These are phyloP conservation scores for Idaea biselata DNA, from an alignment of 2,888 invertebrate species.

Conservation along the genomic window DNA sequence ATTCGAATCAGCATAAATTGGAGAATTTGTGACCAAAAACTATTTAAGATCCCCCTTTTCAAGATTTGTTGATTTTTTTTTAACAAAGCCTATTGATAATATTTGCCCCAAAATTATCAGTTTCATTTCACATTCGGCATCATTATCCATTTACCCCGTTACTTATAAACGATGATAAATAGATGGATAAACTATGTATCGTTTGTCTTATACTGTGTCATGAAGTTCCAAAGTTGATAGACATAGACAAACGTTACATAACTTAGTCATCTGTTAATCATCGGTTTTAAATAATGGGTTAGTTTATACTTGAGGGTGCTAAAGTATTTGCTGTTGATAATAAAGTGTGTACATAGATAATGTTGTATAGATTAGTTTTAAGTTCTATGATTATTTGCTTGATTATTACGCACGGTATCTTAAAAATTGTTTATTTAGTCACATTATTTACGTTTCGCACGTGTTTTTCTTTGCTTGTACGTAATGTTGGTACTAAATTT, in stretches of 20 bases:
- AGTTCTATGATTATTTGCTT: constrained; percentile 15
- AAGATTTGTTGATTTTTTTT: constrained; percentile 11
- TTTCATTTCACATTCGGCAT: constrained; percentile 48
- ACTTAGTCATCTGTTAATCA: too few relatives aligned
- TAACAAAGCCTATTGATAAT: constrained; percentile 40
- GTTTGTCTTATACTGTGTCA: too few relatives aligned
- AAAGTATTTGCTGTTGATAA: constrained; percentile 45
- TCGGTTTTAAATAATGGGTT: too few relatives aligned
- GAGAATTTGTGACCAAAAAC: too few relatives aligned
- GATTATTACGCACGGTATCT: constrained; percentile 1
- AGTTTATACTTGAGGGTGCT: constrained; percentile 67
- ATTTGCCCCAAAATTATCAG: constrained; percentile 41
- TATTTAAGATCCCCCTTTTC: too few relatives aligned
- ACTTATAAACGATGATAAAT: too few relatives aligned
- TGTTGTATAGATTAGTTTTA: constrained; percentile 56
- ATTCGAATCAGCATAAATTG: too few relatives aligned
- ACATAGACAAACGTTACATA: too few relatives aligned
- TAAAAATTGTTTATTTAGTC: constrained; percentile 41
- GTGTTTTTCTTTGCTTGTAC: background rate
- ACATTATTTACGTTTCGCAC: constrained; percentile 46
- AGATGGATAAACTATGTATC: too few relatives aligned
- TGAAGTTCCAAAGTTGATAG: too few relatives aligned
- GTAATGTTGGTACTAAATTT: background rate
- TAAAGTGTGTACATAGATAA: constrained; percentile 53
- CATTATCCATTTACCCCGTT: constrained; percentile 53